Conservation (phyloP, 2,113 vertebrate species). For the Megaceryle torquata region DNA sequence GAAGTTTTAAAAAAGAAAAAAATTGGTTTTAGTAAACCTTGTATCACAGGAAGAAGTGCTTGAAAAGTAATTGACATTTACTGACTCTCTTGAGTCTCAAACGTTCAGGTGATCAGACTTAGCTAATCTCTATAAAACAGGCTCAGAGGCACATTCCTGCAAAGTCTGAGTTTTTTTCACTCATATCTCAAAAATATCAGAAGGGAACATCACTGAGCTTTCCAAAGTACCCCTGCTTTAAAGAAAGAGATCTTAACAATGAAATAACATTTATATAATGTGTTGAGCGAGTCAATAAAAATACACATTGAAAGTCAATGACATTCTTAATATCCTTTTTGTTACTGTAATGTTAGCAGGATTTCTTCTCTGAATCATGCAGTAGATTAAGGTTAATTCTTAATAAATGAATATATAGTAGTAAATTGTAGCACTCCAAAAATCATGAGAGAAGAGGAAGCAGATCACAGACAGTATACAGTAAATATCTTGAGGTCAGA, state of each 20-base stretch:
- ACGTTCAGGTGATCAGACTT: background rate
- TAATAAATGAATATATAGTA: background rate
- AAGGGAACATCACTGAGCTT: background rate
- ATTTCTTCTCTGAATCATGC: background rate
- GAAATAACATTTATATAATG: background rate
- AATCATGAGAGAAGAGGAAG: background rate
- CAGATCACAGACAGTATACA: background rate
- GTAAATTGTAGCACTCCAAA: background rate
- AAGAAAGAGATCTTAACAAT: background rate
- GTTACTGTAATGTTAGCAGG: background rate
- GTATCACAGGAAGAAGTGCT: background rate
- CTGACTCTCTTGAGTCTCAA: background rate
- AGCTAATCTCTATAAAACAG: background rate
- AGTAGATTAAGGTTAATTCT: background rate
- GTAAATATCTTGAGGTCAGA: background rate
- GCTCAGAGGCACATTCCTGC: background rate
- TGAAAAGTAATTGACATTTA: background rate
- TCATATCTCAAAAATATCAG: background rate
- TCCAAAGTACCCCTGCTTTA: background rate
- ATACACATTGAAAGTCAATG: background rate
- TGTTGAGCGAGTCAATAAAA: background rate
- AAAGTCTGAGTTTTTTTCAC: background rate
- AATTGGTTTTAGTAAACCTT: background rate
- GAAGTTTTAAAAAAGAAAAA: background rate
- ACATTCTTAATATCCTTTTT: background rate